Conservation (phyloP, 1,140 invertebrate species). For the Hylaeus anthracinus region DNA sequence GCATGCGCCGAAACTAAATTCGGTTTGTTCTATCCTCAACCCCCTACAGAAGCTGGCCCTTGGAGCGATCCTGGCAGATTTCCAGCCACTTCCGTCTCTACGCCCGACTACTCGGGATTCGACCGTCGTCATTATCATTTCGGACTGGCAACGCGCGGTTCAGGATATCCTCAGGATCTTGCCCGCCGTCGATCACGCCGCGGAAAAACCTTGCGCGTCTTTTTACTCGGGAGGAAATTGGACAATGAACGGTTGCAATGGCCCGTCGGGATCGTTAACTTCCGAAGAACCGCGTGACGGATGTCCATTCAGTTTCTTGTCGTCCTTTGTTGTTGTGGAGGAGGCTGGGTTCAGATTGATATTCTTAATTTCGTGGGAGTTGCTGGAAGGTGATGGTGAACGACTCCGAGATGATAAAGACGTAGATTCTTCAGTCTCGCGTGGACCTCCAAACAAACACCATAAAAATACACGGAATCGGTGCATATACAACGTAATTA, state of each 20-base stretch:
- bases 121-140: slow-evolving; percentile 53
- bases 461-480: no score
- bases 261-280: background rate
- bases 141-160: slow-evolving; percentile 13
- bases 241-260: background rate
- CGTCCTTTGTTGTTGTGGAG: background rate
- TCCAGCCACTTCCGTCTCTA: slow-evolving; percentile 35
- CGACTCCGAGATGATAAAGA: no score
- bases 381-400: no score
- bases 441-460: no score
- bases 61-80: slow-evolving; percentile 48
- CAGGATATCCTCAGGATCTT: slow-evolving; percentile 32
- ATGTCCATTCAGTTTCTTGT: background rate
- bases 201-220: slow-evolving; percentile 20
- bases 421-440: no score
- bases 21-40: slow-evolving; percentile 38
- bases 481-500: no score
- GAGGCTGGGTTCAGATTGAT: no score
- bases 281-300: background rate
- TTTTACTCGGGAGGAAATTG: slow-evolving; percentile 1
- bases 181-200: background rate
- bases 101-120: slow-evolving; percentile 1
- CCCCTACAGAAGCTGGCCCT: slow-evolving; percentile 1
- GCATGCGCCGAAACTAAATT: slow-evolving; percentile 7
- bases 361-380: no score